Conservation (phyloP, 2,797 vertebrate species). For the Rhinophrynus dorsalis region DNA sequence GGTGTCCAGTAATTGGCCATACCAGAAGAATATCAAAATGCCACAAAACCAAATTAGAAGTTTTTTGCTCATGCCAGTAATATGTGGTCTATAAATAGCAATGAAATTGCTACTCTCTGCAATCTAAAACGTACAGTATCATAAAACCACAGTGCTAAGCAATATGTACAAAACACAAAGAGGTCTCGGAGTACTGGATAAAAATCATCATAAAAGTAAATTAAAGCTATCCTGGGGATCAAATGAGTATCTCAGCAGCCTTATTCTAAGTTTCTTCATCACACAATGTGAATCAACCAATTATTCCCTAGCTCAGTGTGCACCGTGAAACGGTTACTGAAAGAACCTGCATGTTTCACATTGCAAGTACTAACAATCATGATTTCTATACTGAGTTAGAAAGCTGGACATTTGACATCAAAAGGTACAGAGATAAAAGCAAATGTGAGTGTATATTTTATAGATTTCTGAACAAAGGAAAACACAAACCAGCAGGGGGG, state of each 20-base stretch:
- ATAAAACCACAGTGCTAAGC: conserved; percentile 11
- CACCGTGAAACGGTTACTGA: too few relatives aligned
- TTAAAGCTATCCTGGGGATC: background rate
- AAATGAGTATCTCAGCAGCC: background rate
- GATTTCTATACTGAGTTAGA: too few relatives aligned
- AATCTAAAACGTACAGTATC: background rate
- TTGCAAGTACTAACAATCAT: too few relatives aligned
- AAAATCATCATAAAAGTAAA: background rate
- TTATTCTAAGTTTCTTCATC: background rate
- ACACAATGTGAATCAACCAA: background rate
- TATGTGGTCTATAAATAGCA: conserved; percentile 16
- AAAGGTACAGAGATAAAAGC: too few relatives aligned
- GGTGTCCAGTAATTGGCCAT: background rate
- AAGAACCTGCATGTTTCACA: too few relatives aligned
- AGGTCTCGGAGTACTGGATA: background rate
- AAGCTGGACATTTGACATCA: too few relatives aligned
- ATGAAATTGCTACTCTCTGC: conserved; percentile 9
- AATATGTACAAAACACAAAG: background rate
- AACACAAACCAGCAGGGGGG: too few relatives aligned
- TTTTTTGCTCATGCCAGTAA: conserved; percentile 1
- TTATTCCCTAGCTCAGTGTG: too few relatives aligned
- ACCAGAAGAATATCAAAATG: background rate
- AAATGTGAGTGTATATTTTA: too few relatives aligned
- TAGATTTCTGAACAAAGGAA: too few relatives aligned
- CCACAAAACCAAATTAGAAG: background rate